These are phyloP conservation scores for Knipowitschia caucasica DNA, from an alignment of 2,797 vertebrate genomes.

Conservation along the genomic window DNA sequence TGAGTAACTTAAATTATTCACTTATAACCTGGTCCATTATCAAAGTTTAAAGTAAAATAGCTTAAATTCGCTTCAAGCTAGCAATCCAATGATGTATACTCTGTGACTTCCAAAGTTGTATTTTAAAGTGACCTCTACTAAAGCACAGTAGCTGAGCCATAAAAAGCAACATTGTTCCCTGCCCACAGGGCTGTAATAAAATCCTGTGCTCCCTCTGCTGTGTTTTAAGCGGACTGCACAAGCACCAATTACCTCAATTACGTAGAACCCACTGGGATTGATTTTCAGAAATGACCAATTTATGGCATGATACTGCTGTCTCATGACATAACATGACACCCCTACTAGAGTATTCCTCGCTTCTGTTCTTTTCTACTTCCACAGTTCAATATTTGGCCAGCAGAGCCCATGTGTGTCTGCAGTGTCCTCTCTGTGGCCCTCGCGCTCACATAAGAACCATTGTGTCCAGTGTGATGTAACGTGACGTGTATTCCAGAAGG, in stretches of 20 bases:
- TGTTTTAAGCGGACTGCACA: conserved; percentile 40
- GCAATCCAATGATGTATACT: neutral
- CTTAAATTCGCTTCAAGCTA: neutral
- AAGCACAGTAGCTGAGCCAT: conserved; percentile 20
- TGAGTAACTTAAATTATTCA: too few species aligned
- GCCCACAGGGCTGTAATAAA: conserved; percentile 24
- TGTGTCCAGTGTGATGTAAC: conserved; percentile 29
- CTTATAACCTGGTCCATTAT: neutral
- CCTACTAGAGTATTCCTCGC: conserved; percentile 8
- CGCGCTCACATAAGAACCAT: conserved; percentile 43
- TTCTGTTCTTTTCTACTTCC: conserved; percentile 19
- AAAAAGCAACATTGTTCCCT: conserved; percentile 27
- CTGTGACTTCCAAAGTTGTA: conserved; percentile 14
- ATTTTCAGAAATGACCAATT: conserved; percentile 54
- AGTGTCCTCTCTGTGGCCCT: conserved; percentile 34
- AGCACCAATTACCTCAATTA: conserved; percentile 29
- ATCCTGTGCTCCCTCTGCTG: conserved; percentile 21
- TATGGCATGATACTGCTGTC: conserved; percentile 25
- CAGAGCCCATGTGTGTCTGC: conserved; percentile 28
- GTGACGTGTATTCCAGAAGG: conserved; percentile 34
- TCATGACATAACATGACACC: neutral
- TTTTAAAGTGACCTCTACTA: conserved; percentile 37
- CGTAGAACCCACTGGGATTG: conserved; percentile 46
- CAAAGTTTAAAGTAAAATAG: neutral
- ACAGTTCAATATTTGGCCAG: conserved; percentile 26